Evolutionary conservation across 2,113 vertebrate species (phyloP).

Genomic region (Mormoops blainvillei): DNA sequence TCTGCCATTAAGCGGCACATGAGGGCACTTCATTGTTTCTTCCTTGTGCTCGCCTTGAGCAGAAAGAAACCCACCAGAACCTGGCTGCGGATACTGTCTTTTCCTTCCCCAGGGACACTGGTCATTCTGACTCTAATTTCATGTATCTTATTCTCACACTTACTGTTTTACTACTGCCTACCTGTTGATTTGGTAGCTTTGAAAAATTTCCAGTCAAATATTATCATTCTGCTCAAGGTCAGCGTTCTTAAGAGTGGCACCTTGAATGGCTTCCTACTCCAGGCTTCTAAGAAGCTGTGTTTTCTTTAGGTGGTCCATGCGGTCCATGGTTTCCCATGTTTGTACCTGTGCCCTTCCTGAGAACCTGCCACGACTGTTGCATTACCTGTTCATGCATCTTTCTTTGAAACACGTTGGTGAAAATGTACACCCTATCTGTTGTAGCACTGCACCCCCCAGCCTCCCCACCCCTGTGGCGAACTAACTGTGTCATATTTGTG

Average conservation of each 20-base stretch:
- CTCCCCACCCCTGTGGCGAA: not conserved
- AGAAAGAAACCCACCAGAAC: conserved; percentile 33
- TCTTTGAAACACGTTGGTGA: not conserved
- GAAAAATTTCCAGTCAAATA: not conserved
- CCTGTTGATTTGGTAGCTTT: not conserved
- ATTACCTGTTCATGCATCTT: not conserved
- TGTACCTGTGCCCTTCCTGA: not conserved
- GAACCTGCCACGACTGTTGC: not conserved
- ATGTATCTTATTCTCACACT: not conserved
- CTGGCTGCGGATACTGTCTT: not conserved
- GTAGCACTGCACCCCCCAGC: not conserved
- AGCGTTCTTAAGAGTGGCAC: not conserved
- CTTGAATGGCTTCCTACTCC: not conserved
- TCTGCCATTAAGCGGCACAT: too few relatives aligned
- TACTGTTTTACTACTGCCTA: not conserved
- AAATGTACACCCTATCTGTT: not conserved
- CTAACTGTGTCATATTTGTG: not conserved
- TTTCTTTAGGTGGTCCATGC: not conserved
- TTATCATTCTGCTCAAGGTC: not conserved
- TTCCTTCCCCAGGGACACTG: not conserved
- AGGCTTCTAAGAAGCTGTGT: not conserved
- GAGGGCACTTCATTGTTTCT: not conserved
- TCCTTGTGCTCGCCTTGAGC: not conserved
- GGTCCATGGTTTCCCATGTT: not conserved
- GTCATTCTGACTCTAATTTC: not conserved